phyloP scores from a whole-genome alignment of 1,140 invertebrate genomes.

The Gryllus bimaculatus region DNA sequence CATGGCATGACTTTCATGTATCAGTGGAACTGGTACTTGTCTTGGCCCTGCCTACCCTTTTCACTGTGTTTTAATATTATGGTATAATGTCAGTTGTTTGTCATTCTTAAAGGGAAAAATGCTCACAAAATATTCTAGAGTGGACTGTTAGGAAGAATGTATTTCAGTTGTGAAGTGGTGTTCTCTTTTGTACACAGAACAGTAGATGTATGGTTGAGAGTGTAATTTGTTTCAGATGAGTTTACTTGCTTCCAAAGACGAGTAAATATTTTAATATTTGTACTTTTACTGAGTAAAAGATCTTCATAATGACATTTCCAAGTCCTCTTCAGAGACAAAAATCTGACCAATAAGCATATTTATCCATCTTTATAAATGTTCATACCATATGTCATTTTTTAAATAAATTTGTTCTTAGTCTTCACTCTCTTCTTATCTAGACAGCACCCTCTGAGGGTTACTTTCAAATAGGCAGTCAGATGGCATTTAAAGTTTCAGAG shows the following conservation, averaged over 20 bases:
- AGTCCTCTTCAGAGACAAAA: background rate
- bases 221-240: background rate
- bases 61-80: background rate
- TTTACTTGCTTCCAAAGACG: background rate
- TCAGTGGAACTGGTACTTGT: background rate
- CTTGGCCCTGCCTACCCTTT: background rate
- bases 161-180: background rate
- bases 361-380: background rate
- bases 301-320: background rate
- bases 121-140: background rate
- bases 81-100: background rate
- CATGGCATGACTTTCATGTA: background rate
- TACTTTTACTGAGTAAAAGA: background rate
- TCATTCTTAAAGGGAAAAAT: background rate
- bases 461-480: too few species aligned
- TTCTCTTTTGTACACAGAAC: background rate
- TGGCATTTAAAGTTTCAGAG: too few species aligned
- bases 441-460: background rate
- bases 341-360: background rate
- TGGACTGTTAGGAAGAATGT: background rate
- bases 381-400: background rate
- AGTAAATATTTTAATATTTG: background rate
- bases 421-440: background rate
- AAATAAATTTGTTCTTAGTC: background rate
- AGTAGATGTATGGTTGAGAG: background rate